Conservation (phyloP, 2,113 vertebrate genomes). For the Talpa occidentalis region DNA sequence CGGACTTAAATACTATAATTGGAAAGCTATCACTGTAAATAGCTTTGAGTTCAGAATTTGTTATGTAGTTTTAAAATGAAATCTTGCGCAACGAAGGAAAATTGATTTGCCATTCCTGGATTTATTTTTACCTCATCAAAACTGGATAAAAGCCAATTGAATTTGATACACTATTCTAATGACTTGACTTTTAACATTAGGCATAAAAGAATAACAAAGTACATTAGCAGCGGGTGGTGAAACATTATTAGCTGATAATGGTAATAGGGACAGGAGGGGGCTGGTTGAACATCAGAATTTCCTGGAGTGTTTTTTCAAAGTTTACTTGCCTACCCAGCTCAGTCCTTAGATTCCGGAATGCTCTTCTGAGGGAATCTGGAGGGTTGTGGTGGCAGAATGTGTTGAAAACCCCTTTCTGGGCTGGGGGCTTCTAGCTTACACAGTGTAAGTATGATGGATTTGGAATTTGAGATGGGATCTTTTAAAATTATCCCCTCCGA, state of each 20-base stretch:
- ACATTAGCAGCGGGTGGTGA: not conserved
- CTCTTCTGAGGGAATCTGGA: not conserved
- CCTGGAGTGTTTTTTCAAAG: conserved; percentile 42
- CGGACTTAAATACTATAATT: conserved; percentile 55
- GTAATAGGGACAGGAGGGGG: not conserved
- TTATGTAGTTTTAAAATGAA: conserved; percentile 36
- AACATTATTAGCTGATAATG: not conserved
- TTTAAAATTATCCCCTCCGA: conserved; percentile 5
- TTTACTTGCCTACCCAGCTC: not conserved
- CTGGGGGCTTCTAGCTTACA: not conserved
- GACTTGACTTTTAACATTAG: conserved; percentile 50
- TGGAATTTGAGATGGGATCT: not conserved
- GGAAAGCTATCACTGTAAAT: conserved; percentile 40
- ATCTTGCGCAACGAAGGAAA: conserved; percentile 52
- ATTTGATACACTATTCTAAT: conserved; percentile 55
- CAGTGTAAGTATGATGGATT: not conserved
- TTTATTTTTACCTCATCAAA: conserved; percentile 65
- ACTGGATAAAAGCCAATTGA: conserved; percentile 49
- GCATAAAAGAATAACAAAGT: not conserved
- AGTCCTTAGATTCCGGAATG: not conserved
- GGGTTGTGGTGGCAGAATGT: not conserved
- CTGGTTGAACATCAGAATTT: not conserved
- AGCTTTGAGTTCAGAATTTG: conserved; percentile 54
- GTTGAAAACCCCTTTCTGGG: conserved; percentile 11
- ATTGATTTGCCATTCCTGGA: conserved; percentile 54